Conservation (phyloP, 2,888 invertebrate species). For the Callosobruchus maculatus region DNA sequence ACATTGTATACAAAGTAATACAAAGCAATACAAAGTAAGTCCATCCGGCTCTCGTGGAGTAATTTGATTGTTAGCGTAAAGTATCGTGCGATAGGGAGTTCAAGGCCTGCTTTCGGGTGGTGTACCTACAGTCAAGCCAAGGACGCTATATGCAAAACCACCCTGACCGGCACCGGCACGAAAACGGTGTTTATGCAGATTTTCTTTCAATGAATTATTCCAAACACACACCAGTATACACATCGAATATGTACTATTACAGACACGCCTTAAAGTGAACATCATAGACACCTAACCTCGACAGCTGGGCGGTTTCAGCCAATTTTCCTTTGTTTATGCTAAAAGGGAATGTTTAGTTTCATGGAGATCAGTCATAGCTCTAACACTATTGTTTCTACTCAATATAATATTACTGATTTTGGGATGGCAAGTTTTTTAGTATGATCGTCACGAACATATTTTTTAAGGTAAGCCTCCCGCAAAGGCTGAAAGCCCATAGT, state of each 20-base stretch:
- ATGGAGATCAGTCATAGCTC: too few species aligned
- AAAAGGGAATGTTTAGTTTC: too few species aligned
- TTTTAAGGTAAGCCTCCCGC: too few species aligned
- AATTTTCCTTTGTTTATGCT: too few species aligned
- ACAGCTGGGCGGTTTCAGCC: too few species aligned
- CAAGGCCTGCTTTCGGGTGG: constrained; percentile 13
- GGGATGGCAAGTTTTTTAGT: too few species aligned
- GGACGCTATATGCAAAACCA: constrained; percentile 11
- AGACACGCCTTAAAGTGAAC: background rate
- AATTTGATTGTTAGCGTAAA: background rate
- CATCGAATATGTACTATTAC: background rate
- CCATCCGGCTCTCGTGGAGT: too few species aligned
- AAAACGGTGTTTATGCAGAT: constrained; percentile 17
- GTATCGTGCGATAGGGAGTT: constrained; percentile 6
- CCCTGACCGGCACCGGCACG: constrained; percentile 2
- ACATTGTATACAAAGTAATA: background rate
- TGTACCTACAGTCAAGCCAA: constrained; percentile 6
- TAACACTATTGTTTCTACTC: too few species aligned
- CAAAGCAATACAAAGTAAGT: too few species aligned
- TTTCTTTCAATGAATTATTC: constrained; percentile 14
- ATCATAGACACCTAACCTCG: background rate
- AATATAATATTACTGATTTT: too few species aligned
- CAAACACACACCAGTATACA: constrained; percentile 12
- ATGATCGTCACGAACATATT: too few species aligned
- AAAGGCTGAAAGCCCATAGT: too few species aligned